Evolutionary conservation across 2,797 vertebrate genomes (phyloP).

Genomic region (Myotis pilosus): DNA sequence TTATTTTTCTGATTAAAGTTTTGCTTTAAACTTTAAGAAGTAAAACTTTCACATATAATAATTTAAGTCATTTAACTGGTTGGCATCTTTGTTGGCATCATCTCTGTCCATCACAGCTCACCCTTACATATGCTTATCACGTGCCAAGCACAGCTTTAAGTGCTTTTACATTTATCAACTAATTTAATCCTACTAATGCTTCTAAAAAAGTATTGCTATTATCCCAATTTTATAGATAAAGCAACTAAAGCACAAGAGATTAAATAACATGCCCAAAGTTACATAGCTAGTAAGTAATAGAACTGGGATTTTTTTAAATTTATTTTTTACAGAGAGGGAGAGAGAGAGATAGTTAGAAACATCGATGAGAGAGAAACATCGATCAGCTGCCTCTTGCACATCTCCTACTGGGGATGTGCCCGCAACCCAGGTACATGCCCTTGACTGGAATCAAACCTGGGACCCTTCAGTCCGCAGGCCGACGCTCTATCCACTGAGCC

Average conservation of each 20-base stretch:
- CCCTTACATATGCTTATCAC: background rate
- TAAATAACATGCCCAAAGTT: background rate
- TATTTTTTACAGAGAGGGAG: no score
- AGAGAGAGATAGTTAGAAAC: no score
- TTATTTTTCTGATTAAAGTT: slow-evolving; percentile 22
- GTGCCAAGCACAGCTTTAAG: background rate
- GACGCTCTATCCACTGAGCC: no score
- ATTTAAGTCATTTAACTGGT: background rate
- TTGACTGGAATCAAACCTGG: no score
- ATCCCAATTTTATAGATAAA: background rate
- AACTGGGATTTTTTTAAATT: background rate
- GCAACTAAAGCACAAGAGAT: background rate
- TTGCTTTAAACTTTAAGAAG: background rate
- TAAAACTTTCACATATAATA: background rate
- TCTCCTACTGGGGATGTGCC: no score
- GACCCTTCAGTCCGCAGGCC: no score
- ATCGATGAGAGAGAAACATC: no score
- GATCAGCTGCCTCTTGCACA: no score
- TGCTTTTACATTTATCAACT: background rate
- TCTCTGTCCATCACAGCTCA: background rate
- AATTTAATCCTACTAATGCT: background rate
- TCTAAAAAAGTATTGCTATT: background rate
- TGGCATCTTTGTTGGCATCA: background rate
- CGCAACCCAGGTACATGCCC: no score
- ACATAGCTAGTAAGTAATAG: background rate